A percentile compares a stretch with the other conserved stretches of the same genome.
Conservation (phyloP, 2,888 invertebrate genomes). For the Cryptophagus acutangulus region DNA sequence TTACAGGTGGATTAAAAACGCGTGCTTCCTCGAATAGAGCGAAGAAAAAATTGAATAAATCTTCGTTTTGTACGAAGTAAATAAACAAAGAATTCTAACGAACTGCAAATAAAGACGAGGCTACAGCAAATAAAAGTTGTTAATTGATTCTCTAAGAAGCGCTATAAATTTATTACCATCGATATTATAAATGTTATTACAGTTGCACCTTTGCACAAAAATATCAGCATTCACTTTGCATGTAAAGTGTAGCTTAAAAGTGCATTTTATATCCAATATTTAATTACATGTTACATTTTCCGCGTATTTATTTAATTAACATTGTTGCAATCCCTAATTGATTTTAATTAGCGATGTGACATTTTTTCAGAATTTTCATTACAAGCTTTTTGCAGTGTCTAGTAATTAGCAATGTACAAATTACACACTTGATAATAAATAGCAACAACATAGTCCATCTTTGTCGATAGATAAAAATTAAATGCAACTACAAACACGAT, state of each 20-base stretch:
- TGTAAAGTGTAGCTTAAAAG: not conserved
- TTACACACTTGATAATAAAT: no score
- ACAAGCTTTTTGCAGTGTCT: not conserved
- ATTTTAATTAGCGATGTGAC: constrained; percentile 1
- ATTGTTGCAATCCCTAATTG: not conserved
- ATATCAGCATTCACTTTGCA: not conserved
- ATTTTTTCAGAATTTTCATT: not conserved
- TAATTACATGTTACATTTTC: not conserved
- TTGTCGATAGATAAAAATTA: no score
- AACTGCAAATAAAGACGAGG: no score
- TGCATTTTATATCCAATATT: not conserved
- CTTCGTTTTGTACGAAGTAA: no score
- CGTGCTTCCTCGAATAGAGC: no score
- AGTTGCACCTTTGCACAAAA: not conserved
- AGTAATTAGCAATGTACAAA: not conserved
- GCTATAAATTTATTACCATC: constrained; percentile 1
- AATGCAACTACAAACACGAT: no score
- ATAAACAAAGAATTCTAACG: no score
- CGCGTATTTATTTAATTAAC: constrained; percentile 1
- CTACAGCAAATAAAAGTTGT: not conserved
- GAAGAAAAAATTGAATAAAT: no score
- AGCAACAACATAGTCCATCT: no score
- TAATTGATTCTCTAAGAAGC: not conserved
- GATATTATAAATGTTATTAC: not conserved
- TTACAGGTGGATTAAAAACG: no score